A percentile compares a stretch with the other conserved stretches of the same genome.
Conservation (phyloP, 2,888 invertebrate species). For the Macaria liturata region DNA sequence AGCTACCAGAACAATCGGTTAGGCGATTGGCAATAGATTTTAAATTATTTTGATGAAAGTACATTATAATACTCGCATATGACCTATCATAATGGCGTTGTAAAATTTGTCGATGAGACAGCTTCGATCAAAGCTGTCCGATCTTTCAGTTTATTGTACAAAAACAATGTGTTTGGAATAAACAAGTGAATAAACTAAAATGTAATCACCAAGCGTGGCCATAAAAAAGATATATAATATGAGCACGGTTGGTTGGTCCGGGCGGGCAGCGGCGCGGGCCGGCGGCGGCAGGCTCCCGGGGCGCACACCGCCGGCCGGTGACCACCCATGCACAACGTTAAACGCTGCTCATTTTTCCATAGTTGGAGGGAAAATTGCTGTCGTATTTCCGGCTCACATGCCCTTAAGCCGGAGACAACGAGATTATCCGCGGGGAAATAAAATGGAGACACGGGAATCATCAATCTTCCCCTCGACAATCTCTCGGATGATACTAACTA, state of each 20-base stretch:
- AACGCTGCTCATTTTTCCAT: constrained; percentile 78
- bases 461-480: constrained; percentile 66
- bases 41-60: too few species aligned
- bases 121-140: too few species aligned
- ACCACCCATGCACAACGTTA: constrained; percentile 67
- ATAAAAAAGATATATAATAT: constrained; percentile 47
- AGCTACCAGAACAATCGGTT: too few species aligned
- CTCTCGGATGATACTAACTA: constrained; percentile 49
- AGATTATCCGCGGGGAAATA: constrained; percentile 79
- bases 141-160: too few species aligned
- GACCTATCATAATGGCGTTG: too few species aligned
- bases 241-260: constrained; percentile 47
- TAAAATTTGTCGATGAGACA: too few species aligned
- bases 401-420: constrained; percentile 79
- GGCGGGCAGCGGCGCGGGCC: constrained; percentile 36
- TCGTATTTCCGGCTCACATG: constrained; percentile 80
- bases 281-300: constrained; percentile 24
- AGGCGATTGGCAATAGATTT: too few species aligned
- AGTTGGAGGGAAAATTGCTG: constrained; percentile 79
- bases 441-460: constrained; percentile 75
- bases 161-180: constrained; percentile 13
- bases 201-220: constrained; percentile 38
- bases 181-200: constrained; percentile 37
- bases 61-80: too few species aligned
- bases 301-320: constrained; percentile 48